A percentile compares a stretch with the other conserved stretches of the same genome.
Conservation (phyloP, 1,140 invertebrate genomes). For the fruit fly (Drosophila melanogaster) region DNA sequence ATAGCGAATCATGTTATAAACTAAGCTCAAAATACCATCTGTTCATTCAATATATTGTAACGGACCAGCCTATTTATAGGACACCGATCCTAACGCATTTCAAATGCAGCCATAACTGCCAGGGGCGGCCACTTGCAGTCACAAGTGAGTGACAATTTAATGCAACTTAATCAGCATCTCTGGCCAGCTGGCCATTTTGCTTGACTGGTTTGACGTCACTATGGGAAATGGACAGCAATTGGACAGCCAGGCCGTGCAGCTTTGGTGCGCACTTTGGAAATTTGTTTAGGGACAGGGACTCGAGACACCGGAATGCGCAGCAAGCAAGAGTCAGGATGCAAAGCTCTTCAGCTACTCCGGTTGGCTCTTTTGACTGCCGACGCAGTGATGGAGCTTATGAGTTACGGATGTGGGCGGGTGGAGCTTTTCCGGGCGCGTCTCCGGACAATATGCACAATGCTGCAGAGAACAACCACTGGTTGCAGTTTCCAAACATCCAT, state of each 20-base stretch:
- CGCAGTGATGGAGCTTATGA: conserved; percentile 22
- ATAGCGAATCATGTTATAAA: neutral
- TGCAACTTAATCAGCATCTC: conserved; percentile 64
- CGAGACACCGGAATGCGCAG: conserved; percentile 6
- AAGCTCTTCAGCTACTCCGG: conserved; percentile 34
- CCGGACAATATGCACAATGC: conserved; percentile 46
- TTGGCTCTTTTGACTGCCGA: conserved; percentile 11
- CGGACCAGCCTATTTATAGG: conserved; percentile 19
- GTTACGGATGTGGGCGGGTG: conserved; percentile 10
- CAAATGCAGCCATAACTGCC: conserved; percentile 24
- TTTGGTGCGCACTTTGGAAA: conserved; percentile 3
- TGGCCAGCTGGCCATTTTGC: conserved; percentile 39
- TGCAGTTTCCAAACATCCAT: conserved; percentile 19
- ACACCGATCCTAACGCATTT: conserved; percentile 7
- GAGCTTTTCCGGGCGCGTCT: conserved; percentile 38
- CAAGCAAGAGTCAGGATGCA: conserved; percentile 29
- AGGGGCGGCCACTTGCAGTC: conserved; percentile 24
- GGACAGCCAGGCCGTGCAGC: conserved; percentile 17
- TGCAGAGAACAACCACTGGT: conserved; percentile 38
- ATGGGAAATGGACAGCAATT: conserved; percentile 27
- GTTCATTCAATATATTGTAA: neutral
- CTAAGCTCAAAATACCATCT: neutral
- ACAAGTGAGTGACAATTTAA: conserved; percentile 56
- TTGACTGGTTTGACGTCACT: conserved; percentile 63
- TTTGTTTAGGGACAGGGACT: conserved; percentile 25